A percentile compares a stretch with the other conserved stretches of the same genome.
Evolutionary conservation across 1,140 invertebrate species (phyloP).

Genomic region (Thalassaphorura encarpata): DNA sequence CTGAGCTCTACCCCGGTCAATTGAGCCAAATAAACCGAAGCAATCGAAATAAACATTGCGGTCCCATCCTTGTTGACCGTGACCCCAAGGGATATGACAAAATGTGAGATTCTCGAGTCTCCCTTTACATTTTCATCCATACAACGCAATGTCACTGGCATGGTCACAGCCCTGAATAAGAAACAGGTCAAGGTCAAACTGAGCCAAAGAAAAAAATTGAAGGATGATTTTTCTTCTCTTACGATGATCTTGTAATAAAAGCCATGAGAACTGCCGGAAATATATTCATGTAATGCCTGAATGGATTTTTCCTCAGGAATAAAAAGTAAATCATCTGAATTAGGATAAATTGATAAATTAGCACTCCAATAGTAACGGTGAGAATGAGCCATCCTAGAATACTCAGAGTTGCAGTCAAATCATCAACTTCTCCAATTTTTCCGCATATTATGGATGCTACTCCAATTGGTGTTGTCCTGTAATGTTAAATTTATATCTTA

Average conservation of each 20-base stretch:
- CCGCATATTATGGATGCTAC: not conserved
- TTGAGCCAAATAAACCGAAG: conserved; percentile 61
- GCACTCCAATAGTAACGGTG: not conserved
- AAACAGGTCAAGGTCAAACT: too few species aligned
- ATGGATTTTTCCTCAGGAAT: not conserved
- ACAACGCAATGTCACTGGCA: conserved; percentile 53
- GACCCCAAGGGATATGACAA: conserved; percentile 55
- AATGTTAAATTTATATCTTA: too few species aligned
- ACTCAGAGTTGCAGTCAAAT: not conserved
- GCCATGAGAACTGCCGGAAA: not conserved
- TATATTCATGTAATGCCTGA: not conserved
- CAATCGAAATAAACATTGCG: conserved; percentile 56
- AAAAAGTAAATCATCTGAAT: not conserved
- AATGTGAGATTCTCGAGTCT: conserved; percentile 52
- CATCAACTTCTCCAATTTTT: not conserved
- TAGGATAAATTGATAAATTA: not conserved
- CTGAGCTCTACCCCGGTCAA: conserved; percentile 45
- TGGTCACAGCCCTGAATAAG: conserved; percentile 46
- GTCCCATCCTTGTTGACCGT: conserved; percentile 53
- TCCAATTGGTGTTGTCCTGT: not conserved
- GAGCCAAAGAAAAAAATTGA: too few species aligned
- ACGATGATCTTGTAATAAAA: conserved; percentile 45
- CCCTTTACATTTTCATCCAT: conserved; percentile 52
- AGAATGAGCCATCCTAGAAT: not conserved
- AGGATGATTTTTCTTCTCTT: too few species aligned